Percentiles rank a stretch among this genome's conserved stretches.
Conservation (phyloP, 2,797 vertebrate species). For the Phrynocephalus forsythii region DNA sequence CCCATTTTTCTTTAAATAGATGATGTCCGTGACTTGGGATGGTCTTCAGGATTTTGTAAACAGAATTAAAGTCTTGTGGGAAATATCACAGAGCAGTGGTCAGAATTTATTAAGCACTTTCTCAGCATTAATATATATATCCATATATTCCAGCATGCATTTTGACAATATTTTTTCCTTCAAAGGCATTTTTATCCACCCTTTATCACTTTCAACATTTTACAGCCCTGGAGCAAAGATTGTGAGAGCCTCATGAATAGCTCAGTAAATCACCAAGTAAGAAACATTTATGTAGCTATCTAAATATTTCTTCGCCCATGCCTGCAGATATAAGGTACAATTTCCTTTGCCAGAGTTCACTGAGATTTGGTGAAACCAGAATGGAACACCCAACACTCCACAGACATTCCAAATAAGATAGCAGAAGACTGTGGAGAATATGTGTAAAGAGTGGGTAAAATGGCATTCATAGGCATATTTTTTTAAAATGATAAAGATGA, state of each 20-base stretch:
- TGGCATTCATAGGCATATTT: not conserved
- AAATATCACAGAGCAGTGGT: conserved; percentile 73
- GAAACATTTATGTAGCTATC: conserved; percentile 14
- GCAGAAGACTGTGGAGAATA: not conserved
- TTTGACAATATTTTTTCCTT: conserved; percentile 58
- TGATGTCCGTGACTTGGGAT: conserved; percentile 73
- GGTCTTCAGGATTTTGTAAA: conserved; percentile 78
- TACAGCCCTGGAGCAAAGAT: not conserved
- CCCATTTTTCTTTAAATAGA: conserved; percentile 82
- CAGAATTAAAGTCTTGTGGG: conserved; percentile 76
- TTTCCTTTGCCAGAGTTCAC: not conserved
- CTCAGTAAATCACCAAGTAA: not conserved
- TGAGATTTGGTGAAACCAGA: not conserved
- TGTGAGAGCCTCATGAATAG: not conserved
- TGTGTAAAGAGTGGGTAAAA: not conserved
- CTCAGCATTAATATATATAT: conserved; percentile 57
- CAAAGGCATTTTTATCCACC: conserved; percentile 50
- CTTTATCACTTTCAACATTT: conserved; percentile 39
- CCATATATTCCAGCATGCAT: conserved; percentile 34
- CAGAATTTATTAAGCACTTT: conserved; percentile 75
- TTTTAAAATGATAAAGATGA: not conserved
- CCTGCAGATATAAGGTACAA: not conserved
- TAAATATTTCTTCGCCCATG: not conserved
- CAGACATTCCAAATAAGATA: not conserved
- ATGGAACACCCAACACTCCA: not conserved